Evolutionary conservation across 2,888 invertebrate species (phyloP).

Genomic region (Nasonia oneida): DNA sequence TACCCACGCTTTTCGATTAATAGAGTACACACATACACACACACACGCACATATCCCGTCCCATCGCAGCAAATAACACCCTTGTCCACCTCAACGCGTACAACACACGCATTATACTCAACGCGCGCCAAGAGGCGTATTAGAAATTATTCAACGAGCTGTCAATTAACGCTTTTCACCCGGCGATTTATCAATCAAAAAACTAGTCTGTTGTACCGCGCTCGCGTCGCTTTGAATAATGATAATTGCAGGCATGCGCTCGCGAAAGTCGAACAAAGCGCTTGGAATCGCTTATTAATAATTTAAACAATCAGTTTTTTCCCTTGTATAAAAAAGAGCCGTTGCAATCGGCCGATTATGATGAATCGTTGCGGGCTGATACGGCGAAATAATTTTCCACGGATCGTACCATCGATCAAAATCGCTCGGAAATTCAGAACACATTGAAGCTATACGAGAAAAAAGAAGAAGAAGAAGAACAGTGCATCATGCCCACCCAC

Average conservation of each 20-base stretch:
- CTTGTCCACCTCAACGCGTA: background rate
- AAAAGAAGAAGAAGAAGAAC: background rate
- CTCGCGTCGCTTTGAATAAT: background rate
- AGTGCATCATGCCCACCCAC: conserved; percentile 34
- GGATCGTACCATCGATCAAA: too few species aligned
- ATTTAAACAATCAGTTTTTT: background rate
- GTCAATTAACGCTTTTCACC: conserved; percentile 1
- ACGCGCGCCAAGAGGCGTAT: too few species aligned
- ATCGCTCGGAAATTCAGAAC: too few species aligned
- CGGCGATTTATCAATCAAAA: conserved; percentile 2
- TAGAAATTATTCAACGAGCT: conserved; percentile 4
- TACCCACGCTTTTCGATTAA: background rate
- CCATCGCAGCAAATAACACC: background rate
- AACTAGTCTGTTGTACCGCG: background rate
- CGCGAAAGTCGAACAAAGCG: background rate
- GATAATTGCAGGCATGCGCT: background rate
- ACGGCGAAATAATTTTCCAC: too few species aligned
- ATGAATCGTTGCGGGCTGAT: too few species aligned
- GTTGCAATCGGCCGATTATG: too few species aligned
- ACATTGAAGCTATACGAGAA: background rate
- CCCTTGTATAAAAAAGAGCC: too few species aligned
- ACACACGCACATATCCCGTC: background rate
- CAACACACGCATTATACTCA: too few species aligned
- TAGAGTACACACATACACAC: background rate
- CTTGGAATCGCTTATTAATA: background rate